Evolutionary conservation across 2,797 vertebrate species (phyloP).

Genomic region (Natrix natrix): DNA sequence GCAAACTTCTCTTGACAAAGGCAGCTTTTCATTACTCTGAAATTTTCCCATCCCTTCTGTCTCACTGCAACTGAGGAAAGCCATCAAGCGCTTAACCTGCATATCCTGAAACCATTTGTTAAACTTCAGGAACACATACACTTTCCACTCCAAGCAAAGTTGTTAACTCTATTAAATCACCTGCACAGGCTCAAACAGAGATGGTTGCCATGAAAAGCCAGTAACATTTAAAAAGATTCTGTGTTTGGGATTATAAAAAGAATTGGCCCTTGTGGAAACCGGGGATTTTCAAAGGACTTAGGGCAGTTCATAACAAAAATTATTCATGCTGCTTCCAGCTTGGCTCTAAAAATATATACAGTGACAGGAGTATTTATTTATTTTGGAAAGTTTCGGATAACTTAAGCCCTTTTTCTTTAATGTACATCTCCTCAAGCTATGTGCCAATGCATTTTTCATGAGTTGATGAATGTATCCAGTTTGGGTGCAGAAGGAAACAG

Average conservation of each 20-base stretch:
- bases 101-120: slow-evolving; percentile 20
- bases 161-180: slow-evolving; percentile 24
- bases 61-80: slow-evolving; percentile 17
- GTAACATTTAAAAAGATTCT: neutral
- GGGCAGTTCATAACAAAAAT: slow-evolving; percentile 14
- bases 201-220: slow-evolving; percentile 28
- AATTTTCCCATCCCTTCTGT: slow-evolving; percentile 30
- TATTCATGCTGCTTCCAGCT: neutral
- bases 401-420: slow-evolving; percentile 16
- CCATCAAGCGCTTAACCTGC: neutral
- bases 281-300: slow-evolving; percentile 41
- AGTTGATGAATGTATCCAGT: slow-evolving; percentile 9
- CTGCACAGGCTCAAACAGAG: neutral
- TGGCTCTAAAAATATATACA: slow-evolving; percentile 21
- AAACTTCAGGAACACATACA: slow-evolving; percentile 7
- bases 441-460: slow-evolving; percentile 28
- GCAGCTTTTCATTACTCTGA: slow-evolving; percentile 10
- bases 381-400: slow-evolving; percentile 28
- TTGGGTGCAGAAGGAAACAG: slow-evolving; percentile 37
- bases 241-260: slow-evolving; percentile 5
- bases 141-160: slow-evolving; percentile 1
- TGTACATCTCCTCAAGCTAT: neutral
- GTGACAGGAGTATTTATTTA: neutral
- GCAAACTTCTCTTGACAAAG: slow-evolving; percentile 15
- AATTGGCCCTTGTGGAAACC: slow-evolving; percentile 10